Conservation (phyloP, 1,140 invertebrate species). For the Pogonomyrmex barbatus region DNA sequence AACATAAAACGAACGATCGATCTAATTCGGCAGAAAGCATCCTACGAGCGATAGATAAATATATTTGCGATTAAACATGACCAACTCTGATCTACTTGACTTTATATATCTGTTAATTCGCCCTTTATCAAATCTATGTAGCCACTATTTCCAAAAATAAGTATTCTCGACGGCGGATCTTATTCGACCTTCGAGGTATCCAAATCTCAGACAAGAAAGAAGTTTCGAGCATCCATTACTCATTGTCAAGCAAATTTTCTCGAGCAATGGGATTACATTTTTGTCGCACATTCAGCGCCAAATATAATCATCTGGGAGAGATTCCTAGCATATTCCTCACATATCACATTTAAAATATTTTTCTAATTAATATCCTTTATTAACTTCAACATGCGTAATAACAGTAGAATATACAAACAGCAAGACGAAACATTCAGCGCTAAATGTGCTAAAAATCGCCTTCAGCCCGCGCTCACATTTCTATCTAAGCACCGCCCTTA, state of each 20-base stretch:
- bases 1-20: constrained; percentile 68
- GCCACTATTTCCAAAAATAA: constrained; percentile 58
- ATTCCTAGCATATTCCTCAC: neutral
- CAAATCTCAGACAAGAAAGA: constrained; percentile 59
- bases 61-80: constrained; percentile 68
- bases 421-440: constrained; percentile 28
- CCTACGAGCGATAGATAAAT: constrained; percentile 66
- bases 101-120: constrained; percentile 55
- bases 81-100: constrained; percentile 69
- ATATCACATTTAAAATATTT: constrained; percentile 6
- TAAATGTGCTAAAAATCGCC: constrained; percentile 17
- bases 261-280: constrained; percentile 61
- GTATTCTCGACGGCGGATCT: constrained; percentile 59
- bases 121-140: constrained; percentile 64
- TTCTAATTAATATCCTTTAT: neutral
- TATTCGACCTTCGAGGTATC: constrained; percentile 64
- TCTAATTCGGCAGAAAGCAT: constrained; percentile 69
- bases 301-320: neutral
- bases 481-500: neutral
- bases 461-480: constrained; percentile 6
- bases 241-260: constrained; percentile 33
- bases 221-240: constrained; percentile 30
- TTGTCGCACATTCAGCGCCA: constrained; percentile 40
- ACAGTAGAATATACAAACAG: neutral
- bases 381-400: neutral